Conservation (phyloP, 2,797 vertebrate genomes). For the Limosa lapponica region DNA sequence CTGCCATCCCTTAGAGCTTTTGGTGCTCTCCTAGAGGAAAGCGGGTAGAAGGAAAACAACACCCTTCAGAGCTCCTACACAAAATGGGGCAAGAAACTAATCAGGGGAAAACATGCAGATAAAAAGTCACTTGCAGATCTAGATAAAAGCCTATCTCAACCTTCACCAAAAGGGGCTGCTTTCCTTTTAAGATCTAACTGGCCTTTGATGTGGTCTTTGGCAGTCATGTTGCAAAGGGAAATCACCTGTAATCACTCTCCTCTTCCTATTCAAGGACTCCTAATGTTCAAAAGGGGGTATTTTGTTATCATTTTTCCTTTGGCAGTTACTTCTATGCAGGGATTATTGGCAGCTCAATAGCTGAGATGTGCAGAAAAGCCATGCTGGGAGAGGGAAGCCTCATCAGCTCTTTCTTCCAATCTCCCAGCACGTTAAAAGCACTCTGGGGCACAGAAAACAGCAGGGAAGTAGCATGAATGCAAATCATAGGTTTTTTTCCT, state of each 20-base stretch:
- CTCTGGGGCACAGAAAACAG: neutral
- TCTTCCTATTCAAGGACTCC: neutral
- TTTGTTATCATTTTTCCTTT: neutral
- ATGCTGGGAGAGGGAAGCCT: neutral
- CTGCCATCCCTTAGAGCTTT: neutral
- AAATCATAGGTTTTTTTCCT: neutral
- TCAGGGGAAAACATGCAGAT: neutral
- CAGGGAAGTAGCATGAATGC: neutral
- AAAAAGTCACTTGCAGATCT: neutral
- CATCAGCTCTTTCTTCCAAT: neutral
- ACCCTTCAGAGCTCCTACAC: neutral
- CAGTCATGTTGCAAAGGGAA: neutral
- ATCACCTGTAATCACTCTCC: neutral
- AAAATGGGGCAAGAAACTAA: neutral
- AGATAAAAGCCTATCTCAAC: neutral
- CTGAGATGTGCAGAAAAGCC: neutral
- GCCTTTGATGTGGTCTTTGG: neutral
- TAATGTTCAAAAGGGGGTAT: neutral
- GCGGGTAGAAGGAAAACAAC: rapidly evolving
- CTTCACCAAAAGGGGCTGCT: neutral
- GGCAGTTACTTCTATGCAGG: neutral
- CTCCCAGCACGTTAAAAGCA: neutral
- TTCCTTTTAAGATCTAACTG: neutral
- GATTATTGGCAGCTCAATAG: neutral
- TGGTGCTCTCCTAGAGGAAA: neutral